Conservation (phyloP, 2,888 invertebrate genomes). For the Drosophila melanosoma region DNA sequence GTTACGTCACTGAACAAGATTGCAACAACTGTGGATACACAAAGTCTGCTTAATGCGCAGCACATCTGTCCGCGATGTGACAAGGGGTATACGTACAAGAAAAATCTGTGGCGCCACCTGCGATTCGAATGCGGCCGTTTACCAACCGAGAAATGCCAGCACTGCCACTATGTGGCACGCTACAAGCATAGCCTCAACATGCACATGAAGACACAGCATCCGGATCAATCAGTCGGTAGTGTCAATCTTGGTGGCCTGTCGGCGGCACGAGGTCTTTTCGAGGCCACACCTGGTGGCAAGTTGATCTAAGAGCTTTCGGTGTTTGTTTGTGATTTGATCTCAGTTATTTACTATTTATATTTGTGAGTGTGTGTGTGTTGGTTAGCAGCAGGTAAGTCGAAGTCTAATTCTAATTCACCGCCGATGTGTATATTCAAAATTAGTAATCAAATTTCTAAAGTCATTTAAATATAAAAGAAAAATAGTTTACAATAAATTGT, state of each 20-base stretch:
- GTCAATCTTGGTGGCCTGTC: background rate
- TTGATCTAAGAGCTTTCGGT: conserved; percentile 17
- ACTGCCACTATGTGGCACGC: conserved; percentile 86
- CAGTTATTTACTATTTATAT: conserved; percentile 27
- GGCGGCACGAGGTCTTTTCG: conserved; percentile 53
- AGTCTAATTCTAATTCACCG: conserved; percentile 9
- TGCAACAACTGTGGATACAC: conserved; percentile 44
- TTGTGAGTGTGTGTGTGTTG: conserved; percentile 1
- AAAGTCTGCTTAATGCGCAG: conserved; percentile 60
- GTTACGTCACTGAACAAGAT: conserved; percentile 84
- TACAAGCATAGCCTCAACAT: conserved; percentile 86
- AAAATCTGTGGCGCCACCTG: conserved; percentile 87
- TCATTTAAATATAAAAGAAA: conserved; percentile 4
- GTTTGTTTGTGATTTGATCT: conserved; percentile 52
- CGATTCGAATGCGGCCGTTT: conserved; percentile 87
- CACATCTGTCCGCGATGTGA: conserved; percentile 86
- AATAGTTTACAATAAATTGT: conserved; percentile 42
- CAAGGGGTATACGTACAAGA: conserved; percentile 87
- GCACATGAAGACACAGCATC: conserved; percentile 85
- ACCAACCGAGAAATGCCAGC: conserved; percentile 86
- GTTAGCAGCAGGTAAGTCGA: conserved; percentile 56
- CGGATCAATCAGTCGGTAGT: conserved; percentile 42
- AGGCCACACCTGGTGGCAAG: conserved; percentile 33
- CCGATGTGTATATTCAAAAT: conserved; percentile 19
- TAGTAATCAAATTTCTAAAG: conserved; percentile 26